A percentile compares a stretch with the other conserved stretches of the same genome.
Conservation (phyloP, 2,113 vertebrate species). For the Ictalurus punctatus region DNA sequence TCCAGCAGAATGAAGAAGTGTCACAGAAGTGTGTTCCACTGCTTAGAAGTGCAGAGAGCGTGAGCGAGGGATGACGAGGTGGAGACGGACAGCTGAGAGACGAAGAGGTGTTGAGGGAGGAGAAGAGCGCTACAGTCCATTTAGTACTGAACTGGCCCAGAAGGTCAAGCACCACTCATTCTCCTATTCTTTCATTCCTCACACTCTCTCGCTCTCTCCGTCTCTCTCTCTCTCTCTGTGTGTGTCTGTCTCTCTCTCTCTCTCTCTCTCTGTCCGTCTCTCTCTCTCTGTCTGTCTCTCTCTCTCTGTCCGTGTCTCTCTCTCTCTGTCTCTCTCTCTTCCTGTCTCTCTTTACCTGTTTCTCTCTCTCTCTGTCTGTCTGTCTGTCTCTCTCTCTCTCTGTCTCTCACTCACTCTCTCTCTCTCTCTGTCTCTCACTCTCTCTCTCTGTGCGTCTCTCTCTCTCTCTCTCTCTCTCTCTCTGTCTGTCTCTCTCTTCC, state of each 20-base stretch:
- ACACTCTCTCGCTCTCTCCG: not conserved
- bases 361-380: not conserved
- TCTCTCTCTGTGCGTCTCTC: no score
- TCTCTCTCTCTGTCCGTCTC: constrained; percentile 17
- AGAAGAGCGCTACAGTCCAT: not conserved
- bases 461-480: no score
- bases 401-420: no score
- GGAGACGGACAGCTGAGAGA: not conserved
- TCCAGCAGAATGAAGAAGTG: no score
- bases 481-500: no score
- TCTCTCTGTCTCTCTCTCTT: no score
- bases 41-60: not conserved
- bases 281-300: not conserved
- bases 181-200: not conserved
- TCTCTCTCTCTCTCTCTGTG: constrained; percentile 14
- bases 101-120: not conserved
- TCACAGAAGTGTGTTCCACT: not conserved
- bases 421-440: no score
- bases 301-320: no score
- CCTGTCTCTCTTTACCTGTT: no score
- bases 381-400: not conserved
- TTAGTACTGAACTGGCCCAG: not conserved
- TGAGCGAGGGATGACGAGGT: not conserved
- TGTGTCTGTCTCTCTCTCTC: not conserved
- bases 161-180: not conserved